Conservation (phyloP, 2,888 invertebrate genomes). For the Conomelus anceps region DNA sequence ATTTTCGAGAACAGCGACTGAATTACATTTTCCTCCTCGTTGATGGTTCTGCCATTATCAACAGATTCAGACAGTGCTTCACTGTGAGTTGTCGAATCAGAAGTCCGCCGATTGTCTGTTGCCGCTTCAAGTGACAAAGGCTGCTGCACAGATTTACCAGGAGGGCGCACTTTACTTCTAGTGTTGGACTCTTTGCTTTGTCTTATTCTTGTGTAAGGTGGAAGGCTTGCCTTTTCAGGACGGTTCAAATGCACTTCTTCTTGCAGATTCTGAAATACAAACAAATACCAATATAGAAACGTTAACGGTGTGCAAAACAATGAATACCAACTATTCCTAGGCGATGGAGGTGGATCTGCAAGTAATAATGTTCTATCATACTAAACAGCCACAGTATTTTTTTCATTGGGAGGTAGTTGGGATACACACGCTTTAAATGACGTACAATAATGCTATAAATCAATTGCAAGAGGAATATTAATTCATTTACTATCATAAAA, state of each 20-base stretch:
- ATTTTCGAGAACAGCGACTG: constrained; percentile 25
- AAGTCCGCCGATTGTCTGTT: neutral
- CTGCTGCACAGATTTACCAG: neutral
- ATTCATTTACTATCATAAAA: too few relatives aligned
- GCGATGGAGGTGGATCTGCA: too few relatives aligned
- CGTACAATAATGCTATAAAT: too few relatives aligned
- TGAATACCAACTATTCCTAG: too few relatives aligned
- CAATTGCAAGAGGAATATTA: too few relatives aligned
- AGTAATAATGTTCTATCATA: too few relatives aligned
- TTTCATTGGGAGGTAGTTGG: too few relatives aligned
- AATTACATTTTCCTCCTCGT: constrained; percentile 24
- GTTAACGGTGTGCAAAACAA: neutral
- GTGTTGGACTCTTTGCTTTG: neutral
- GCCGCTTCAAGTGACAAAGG: neutral
- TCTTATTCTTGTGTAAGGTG: neutral
- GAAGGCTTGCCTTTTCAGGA: constrained; percentile 18
- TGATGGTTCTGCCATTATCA: neutral
- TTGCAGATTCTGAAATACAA: constrained; percentile 19
- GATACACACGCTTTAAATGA: too few relatives aligned
- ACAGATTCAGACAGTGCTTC: neutral
- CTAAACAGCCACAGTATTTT: too few relatives aligned
- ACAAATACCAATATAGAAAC: neutral
- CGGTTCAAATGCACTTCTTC: constrained; percentile 10
- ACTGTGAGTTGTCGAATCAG: neutral
- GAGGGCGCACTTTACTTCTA: neutral